Base-by-base conservation (phyloP, 2,113 vertebrate species). In the Cheilinus undulatus region DNA sequence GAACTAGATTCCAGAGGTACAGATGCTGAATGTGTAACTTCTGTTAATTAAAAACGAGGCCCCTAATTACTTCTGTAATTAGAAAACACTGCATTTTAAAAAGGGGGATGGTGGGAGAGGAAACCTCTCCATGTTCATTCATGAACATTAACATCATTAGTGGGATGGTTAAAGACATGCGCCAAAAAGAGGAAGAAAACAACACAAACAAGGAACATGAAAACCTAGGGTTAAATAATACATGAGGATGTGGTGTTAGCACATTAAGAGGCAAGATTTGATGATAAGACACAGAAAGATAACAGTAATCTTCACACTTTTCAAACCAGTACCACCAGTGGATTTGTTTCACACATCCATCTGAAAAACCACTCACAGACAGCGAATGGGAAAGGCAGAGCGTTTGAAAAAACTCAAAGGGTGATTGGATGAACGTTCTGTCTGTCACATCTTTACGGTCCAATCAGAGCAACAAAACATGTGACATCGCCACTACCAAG, bases 1-100 rank as follows among this genome's bases (percentile, higher is more conserved):
- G 51, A 79, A 66, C 38, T 28, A 69, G 28, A 73, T 80, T 77
- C 70, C 45, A 74, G 20, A 51, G 53, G 36, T 76, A 52, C 8
- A 14, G 46, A 76, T 81, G 85, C 62, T 87, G 82, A 84, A 82
- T 84, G 67, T 78, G 82, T 73, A 84, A 83, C 76, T 86, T 74
- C 45, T 75, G 64, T 75, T 88, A 86, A 90, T 89, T 81, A 87
- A 83, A 88, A 87, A 74, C 80, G 56, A 66, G 19, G 51, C 62
- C 36, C 9, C 50, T 86, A 88, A 89, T 90, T 91, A 73, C 43
- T 38, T 65, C 46, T 12, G 69, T 88, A 87, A 89, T 89, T 88
- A 83, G 48, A 80, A 88, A 86, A 80, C 69, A 75, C 59, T 61
- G 65, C 57, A 59, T 62, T 77, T 79, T 70, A 2, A 10, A 65